Conservation (phyloP, 2,888 invertebrate genomes). For the Melanchra persicariae region DNA sequence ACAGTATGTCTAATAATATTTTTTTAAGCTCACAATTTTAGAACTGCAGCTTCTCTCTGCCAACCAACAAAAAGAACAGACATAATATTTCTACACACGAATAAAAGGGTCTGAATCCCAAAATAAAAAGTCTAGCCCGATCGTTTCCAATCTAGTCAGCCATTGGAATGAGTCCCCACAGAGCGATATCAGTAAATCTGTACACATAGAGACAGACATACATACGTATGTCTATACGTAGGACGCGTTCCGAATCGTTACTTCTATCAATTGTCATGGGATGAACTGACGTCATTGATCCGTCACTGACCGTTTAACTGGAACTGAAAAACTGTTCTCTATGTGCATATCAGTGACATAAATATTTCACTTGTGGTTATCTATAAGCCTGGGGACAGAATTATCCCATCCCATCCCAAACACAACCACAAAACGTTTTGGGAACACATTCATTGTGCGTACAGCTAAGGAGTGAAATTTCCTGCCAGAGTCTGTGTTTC, state of each 20-base stretch:
- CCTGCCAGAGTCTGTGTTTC: too few species aligned
- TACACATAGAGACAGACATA: slow-evolving; percentile 27
- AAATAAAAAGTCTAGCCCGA: slow-evolving; percentile 42
- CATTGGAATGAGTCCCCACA: slow-evolving; percentile 55
- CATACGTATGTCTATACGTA: slow-evolving; percentile 4
- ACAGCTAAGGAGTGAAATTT: too few species aligned
- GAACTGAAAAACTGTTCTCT: slow-evolving; percentile 1
- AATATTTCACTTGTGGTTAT: too few species aligned
- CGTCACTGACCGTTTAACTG: slow-evolving; percentile 28
- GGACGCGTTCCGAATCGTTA: slow-evolving; percentile 56
- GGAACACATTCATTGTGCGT: too few species aligned
- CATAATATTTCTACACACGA: slow-evolving; percentile 20
- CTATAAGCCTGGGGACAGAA: too few species aligned
- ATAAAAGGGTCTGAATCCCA: slow-evolving; percentile 31
- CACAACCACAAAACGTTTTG: too few species aligned
- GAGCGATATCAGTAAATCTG: slow-evolving; percentile 58
- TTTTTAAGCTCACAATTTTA: neutral
- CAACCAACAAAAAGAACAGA: neutral
- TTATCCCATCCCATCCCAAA: too few species aligned
- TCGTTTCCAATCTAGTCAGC: slow-evolving; percentile 54
- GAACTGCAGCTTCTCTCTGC: neutral
- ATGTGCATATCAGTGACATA: neutral
- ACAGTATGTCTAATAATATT: too few species aligned
- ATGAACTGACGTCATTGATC: slow-evolving; percentile 34
- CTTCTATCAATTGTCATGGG: slow-evolving; percentile 54